Percentiles rank a stretch among this genome's conserved stretches.
These are phyloP conservation scores for Chlorops oryzae DNA, from an alignment of 1,140 invertebrate species.

Conservation along the genomic window DNA sequence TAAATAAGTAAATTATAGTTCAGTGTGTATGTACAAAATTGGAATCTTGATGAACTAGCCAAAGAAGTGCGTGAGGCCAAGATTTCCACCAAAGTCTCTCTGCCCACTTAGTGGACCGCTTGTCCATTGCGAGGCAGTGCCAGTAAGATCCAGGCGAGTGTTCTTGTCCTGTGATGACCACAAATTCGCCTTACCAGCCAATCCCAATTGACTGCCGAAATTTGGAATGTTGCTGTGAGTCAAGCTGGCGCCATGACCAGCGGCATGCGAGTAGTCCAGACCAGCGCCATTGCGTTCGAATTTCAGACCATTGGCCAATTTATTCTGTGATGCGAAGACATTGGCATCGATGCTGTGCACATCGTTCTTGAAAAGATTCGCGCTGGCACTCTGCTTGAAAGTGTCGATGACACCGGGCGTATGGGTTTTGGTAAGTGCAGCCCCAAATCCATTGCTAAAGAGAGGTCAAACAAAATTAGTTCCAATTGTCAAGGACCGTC, in stretches of 20 bases:
- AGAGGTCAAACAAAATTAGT: background rate
- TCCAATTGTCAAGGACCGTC: background rate
- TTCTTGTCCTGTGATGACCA: constrained; percentile 31
- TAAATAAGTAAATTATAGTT: too few species aligned
- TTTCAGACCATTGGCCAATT: constrained; percentile 33
- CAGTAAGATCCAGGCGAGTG: constrained; percentile 10
- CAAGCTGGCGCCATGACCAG: constrained; percentile 33
- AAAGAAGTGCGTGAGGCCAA: constrained; percentile 28
- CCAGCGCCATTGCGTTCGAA: constrained; percentile 38
- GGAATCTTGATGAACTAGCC: too few species aligned
- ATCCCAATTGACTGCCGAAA: constrained; percentile 30
- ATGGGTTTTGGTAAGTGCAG: constrained; percentile 25
- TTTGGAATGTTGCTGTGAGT: constrained; percentile 40
- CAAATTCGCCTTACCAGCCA: constrained; percentile 29
- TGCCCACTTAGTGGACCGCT: constrained; percentile 28
- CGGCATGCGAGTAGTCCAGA: constrained; percentile 32
- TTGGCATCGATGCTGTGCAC: constrained; percentile 34
- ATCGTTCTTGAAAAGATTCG: constrained; percentile 33
- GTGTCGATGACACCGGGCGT: constrained; percentile 24
- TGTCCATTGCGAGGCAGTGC: constrained; percentile 27
- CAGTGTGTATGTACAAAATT: too few species aligned
- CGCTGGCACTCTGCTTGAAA: constrained; percentile 24
- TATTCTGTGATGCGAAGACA: constrained; percentile 37
- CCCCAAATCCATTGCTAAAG: constrained; percentile 25
- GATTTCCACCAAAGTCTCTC: constrained; percentile 22